phyloP scores from a whole-genome alignment of 2,888 invertebrate genomes.

The Agrenia bidenticulata region DNA sequence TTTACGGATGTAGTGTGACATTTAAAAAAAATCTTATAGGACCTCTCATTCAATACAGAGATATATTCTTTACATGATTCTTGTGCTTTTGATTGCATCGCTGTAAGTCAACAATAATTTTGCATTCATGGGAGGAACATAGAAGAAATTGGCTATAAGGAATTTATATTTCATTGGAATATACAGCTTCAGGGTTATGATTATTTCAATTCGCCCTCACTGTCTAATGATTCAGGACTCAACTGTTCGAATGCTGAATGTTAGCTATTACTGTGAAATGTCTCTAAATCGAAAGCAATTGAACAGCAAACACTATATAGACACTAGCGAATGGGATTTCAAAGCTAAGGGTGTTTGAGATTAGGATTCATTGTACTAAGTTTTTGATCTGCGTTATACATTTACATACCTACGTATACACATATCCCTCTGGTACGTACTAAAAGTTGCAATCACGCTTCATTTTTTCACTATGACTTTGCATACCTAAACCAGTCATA shows the following conservation, averaged over 20 bases:
- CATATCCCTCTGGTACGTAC: no score
- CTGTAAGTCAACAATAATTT: slow-evolving; percentile 12
- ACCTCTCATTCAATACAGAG: neutral
- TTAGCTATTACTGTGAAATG: neutral
- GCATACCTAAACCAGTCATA: no score
- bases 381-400: no score
- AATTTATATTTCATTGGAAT: no score
- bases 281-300: slow-evolving; percentile 6
- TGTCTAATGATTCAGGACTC: neutral
- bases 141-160: neutral
- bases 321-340: no score
- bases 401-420: no score
- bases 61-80: neutral
- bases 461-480: no score
- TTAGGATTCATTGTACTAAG: no score
- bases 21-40: neutral
- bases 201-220: neutral
- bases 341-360: no score
- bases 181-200: neutral
- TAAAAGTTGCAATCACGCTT: no score
- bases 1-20: slow-evolving; percentile 11
- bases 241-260: neutral
- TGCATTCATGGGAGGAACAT: slow-evolving; percentile 1
- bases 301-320: neutral
- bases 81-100: slow-evolving; percentile 5